Evolutionary conservation across 2,113 vertebrate genomes (phyloP), one percentile per base, ranked within the genome.

Genomic region (Anarhynchus alexandrinus): DNA sequence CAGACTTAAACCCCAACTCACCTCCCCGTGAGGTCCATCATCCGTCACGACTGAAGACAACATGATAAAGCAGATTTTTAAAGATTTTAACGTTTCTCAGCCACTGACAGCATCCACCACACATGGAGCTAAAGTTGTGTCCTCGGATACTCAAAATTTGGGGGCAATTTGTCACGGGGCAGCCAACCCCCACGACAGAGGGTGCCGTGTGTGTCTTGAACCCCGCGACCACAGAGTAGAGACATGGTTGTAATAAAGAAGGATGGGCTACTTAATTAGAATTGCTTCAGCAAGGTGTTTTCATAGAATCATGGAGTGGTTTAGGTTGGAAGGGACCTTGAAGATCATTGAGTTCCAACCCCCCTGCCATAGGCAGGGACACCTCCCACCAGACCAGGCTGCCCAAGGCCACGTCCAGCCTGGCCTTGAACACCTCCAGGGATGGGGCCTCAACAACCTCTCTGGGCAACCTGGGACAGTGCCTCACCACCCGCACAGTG

Each of bases 341-440:
- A 76, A 57, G n/a, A 1, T 3, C 43, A 19, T 3, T 25, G 4
- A 30, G 55, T 21, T 22, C 40, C 7, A 42, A n/a, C 13, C 51
- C 32, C 9, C 52, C 36, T 38, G 52, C 61, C 10, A 4, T 1
- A 1, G 2, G 29, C 55, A 77, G 34, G 88, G 43, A 22, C 49
- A 54, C 4, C 51, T 57, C 2, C 58, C 19, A 6, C 12, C 0
- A 0, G 11, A 27, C 3, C 66, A 83, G 40, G 40, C 0, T n/a
- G 59, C 67, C 54, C 86, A 23, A 1, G 34, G 74, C 34, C 52
- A 15, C 15, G 1, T 45, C 67, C 90, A 77, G 3, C 67, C 59
- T 5, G 47, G 3, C 55, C 36, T n/a, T 2, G 74, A 5, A 8
- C 11, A 6, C 11, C 42, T 1, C 66, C 85, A 57, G 79, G 52